These are phyloP conservation scores for Chrysogorgia sp. DNA, from an alignment of 92 coral and sea anemone species.

Conservation along the genomic window DNA sequence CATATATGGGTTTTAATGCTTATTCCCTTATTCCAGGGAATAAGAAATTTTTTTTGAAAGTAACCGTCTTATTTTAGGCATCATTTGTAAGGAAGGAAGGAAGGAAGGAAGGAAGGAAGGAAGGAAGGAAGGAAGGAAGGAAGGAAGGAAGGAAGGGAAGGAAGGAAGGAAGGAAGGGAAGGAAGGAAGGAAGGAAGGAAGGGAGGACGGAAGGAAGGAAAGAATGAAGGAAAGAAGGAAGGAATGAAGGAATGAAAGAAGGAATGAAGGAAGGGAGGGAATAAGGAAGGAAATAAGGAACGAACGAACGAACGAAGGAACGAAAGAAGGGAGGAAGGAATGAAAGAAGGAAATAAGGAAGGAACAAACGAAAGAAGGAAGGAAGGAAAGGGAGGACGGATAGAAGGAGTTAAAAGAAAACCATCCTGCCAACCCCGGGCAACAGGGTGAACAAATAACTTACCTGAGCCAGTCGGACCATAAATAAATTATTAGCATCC, in stretches of 20 bases:
- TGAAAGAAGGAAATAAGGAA: not conserved
- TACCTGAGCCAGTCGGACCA: conserved; percentile 98
- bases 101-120: not conserved
- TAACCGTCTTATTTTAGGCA: no score
- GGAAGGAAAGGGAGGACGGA: not conserved
- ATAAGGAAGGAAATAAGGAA: not conserved
- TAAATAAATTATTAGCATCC: conserved; percentile 95
- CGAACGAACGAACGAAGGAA: conserved; percentile 11
- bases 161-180: not conserved
- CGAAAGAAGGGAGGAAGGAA: not conserved
- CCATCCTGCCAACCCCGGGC: no score
- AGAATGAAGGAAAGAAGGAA: not conserved
- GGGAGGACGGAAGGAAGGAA: not conserved
- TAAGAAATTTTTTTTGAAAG: no score
- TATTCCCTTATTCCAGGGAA: no score
- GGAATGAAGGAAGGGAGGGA: not conserved
- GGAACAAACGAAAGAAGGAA: not conserved
- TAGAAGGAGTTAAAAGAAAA: not conserved
- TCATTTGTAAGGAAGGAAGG: not conserved
- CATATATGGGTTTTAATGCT: no score
- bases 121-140: conserved; percentile 17
- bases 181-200: not conserved
- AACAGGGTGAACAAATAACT: conserved; percentile 2
- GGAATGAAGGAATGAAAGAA: not conserved
- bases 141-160: not conserved